Percentiles rank a stretch among this genome's conserved stretches.
Evolutionary conservation across 2,113 vertebrate species (phyloP).

Genomic region (Anoura caudifer): DNA sequence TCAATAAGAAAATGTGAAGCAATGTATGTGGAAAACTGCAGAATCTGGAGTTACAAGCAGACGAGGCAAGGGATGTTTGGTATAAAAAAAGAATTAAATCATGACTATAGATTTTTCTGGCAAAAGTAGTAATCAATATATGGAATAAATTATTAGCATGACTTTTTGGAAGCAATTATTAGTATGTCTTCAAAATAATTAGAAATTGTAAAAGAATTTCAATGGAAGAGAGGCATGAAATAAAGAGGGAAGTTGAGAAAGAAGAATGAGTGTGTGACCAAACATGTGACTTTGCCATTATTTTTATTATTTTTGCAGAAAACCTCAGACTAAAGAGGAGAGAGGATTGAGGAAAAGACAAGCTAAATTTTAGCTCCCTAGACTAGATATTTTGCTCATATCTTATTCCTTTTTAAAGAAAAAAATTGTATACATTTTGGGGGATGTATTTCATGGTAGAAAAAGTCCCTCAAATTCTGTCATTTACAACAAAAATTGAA

Average conservation of each 20-base stretch:
- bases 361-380: not conserved
- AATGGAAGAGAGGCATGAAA: not conserved
- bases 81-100: not conserved
- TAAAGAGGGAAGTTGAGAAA: constrained; percentile 30
- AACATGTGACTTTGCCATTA: constrained; percentile 38
- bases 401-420: not conserved
- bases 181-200: not conserved
- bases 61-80: constrained; percentile 1
- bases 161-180: not conserved
- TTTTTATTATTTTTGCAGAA: constrained; percentile 51
- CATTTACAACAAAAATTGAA: not conserved
- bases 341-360: not conserved
- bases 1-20: constrained; percentile 46
- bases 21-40: constrained; percentile 23
- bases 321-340: not conserved
- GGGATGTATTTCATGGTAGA: not conserved
- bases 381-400: not conserved
- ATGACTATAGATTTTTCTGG: not conserved
- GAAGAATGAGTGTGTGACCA: not conserved
- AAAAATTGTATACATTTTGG: not conserved
- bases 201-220: constrained; percentile 31
- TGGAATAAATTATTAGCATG: not conserved
- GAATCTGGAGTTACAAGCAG: constrained; percentile 12
- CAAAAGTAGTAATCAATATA: not conserved
- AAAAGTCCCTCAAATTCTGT: not conserved